Percentiles rank a stretch among this genome's conserved stretches.
These are phyloP conservation scores for Lasioglossum morio DNA, from an alignment of 2,888 invertebrate genomes.

Conservation along the genomic window DNA sequence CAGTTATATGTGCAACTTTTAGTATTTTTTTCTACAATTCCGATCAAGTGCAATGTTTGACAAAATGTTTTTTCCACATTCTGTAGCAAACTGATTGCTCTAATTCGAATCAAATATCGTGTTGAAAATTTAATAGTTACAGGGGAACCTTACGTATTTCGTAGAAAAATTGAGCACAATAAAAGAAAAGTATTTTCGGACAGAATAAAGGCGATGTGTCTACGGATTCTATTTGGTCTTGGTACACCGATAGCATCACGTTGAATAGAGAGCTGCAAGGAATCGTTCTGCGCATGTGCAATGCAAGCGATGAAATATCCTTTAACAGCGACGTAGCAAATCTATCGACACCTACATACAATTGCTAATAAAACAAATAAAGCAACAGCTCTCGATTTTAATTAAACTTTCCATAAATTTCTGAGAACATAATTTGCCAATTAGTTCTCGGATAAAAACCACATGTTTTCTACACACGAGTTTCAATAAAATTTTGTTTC, in stretches of 20 bases:
- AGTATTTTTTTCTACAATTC: too few relatives aligned
- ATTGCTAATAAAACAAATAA: background rate
- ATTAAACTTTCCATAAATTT: background rate
- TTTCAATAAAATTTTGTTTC: background rate
- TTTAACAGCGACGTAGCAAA: constrained; percentile 41
- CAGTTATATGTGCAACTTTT: too few relatives aligned
- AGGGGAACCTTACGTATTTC: background rate
- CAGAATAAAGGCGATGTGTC: constrained; percentile 19
- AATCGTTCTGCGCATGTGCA: constrained; percentile 67
- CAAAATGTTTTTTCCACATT: too few relatives aligned
- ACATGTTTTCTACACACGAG: background rate
- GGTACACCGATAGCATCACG: constrained; percentile 64
- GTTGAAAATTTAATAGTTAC: background rate
- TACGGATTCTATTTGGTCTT: constrained; percentile 44
- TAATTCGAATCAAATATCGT: too few relatives aligned
- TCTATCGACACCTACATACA: background rate
- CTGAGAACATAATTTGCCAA: background rate
- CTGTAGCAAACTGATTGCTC: too few relatives aligned
- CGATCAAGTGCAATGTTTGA: too few relatives aligned
- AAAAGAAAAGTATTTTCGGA: background rate
- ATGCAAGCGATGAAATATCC: constrained; percentile 51
- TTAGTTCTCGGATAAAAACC: background rate
- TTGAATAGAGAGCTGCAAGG: constrained; percentile 28
- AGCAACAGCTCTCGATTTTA: background rate
- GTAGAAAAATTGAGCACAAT: background rate